Percentiles rank a stretch among this genome's conserved stretches.
Evolutionary conservation across 64 coral and sea anemone genomes (phyloP).

Genomic region (Anthopleura sola): DNA sequence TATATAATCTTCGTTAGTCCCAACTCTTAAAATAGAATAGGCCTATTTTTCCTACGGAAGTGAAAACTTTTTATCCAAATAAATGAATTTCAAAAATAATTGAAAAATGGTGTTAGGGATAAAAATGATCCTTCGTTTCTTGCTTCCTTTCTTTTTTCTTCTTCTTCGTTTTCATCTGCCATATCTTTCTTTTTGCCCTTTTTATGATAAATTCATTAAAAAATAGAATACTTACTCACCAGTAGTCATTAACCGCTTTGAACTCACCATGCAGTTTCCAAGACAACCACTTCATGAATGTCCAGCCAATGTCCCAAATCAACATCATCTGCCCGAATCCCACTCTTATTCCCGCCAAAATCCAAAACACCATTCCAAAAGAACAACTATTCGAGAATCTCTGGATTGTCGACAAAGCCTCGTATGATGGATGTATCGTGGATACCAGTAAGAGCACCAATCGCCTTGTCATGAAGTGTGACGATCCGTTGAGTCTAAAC

Average conservation of each 20-base stretch:
- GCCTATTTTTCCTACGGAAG: too few species aligned
- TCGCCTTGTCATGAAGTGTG: conserved; percentile 36
- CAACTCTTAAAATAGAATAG: too few species aligned
- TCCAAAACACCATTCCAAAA: conserved; percentile 35
- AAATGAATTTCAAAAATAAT: too few species aligned
- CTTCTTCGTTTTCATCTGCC: background rate
- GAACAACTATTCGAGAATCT: conserved; percentile 71
- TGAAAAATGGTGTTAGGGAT: too few species aligned
- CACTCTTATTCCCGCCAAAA: conserved; percentile 47
- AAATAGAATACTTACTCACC: too few species aligned
- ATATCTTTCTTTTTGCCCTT: background rate
- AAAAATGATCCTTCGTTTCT: background rate
- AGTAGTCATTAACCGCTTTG: too few species aligned
- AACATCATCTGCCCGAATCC: conserved; percentile 76
- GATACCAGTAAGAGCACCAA: conserved; percentile 21
- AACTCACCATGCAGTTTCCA: background rate
- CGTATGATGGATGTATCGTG: conserved; percentile 55
- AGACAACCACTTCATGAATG: conserved; percentile 3
- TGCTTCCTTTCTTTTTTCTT: background rate
- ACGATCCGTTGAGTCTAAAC: conserved; percentile 27
- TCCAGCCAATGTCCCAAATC: conserved; percentile 26
- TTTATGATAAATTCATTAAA: too few species aligned
- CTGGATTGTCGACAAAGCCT: conserved; percentile 65
- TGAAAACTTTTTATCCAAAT: too few species aligned
- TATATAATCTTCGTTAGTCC: too few species aligned